Base-by-base conservation (phyloP, 1,140 invertebrate species). In the Rhizoglyphus robini region DNA sequence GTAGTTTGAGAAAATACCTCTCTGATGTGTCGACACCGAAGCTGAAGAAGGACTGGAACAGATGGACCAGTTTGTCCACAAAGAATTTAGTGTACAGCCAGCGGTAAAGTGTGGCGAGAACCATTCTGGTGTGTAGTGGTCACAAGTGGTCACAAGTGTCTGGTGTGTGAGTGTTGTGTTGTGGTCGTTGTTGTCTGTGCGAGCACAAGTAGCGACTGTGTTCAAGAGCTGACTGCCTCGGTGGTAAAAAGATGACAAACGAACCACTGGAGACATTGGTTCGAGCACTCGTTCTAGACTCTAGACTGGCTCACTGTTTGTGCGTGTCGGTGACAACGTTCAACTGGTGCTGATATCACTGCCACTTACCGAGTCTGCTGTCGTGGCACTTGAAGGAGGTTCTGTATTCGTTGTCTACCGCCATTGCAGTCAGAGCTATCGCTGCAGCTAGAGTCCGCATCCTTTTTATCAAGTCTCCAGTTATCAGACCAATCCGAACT, bases 311-410 rank as follows among this genome's bases (percentile, higher is more conserved):
- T n/a, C n/a, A n/a, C n/a, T n/a, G n/a, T n/a, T n/a, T n/a, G n/a
- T n/a, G n/a, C n/a, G n/a, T n/a, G n/a, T n/a, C n/a, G n/a, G n/a
- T n/a, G n/a, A n/a, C n/a, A n/a, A n/a, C n/a, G n/a, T n/a, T 25
- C 51, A 54, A 25, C 31, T 15, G 20, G 51, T 54, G 51, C 51
- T 8, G 20, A 54, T 5, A 54, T 54, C 8, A 54, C 20, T 5
- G 31, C 51, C 8, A 54, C 51, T 54, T 54, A 54, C 51, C 51
- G 51, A 27, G 51, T 20, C 20, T 54, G 51, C 51, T 54, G 51
- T 15, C 23, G 8, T 25, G 51, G 51, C 51, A 54, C 20, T 54
- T 54, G 51, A 54, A 54, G 51, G 51, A 54, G 51, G 51, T 54
- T 54, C 51, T 54, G 51, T 54, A 54, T 54, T 54, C 51, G 51